Evolutionary conservation across 2,888 invertebrate genomes (phyloP).

Genomic region (Lasioglossum oenotherae): DNA sequence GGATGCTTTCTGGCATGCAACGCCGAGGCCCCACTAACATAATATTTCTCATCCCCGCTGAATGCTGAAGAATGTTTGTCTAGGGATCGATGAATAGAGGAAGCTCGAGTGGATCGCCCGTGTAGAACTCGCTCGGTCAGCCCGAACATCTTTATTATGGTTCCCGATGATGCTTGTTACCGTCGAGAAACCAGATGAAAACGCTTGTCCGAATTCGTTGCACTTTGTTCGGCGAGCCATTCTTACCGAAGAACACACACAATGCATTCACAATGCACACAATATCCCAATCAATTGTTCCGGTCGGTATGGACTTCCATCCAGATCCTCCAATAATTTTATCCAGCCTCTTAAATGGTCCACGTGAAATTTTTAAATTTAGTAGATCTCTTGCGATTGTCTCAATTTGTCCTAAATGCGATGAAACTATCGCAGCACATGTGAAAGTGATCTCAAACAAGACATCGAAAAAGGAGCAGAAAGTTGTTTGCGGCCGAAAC

Average conservation of each 20-base stretch:
- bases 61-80: constrained; percentile 12
- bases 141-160: constrained; percentile 15
- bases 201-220: background rate
- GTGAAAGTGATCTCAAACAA: background rate
- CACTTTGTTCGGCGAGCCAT: background rate
- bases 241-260: background rate
- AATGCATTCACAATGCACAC: background rate
- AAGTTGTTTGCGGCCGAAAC: too few relatives aligned
- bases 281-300: background rate
- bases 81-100: constrained; percentile 7
- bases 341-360: background rate
- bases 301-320: background rate
- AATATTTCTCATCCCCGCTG: constrained; percentile 24
- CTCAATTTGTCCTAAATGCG: background rate
- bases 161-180: constrained; percentile 1
- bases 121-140: background rate
- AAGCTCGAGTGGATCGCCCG: background rate
- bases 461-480: background rate
- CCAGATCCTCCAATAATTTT: background rate
- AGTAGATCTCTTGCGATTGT: too few relatives aligned
- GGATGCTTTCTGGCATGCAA: constrained; percentile 27
- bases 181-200: background rate
- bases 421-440: background rate
- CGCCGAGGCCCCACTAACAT: background rate
- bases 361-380: too few relatives aligned